These are phyloP conservation scores for Takifugu flavidus DNA, from an alignment of 2,113 vertebrate species.

Conservation along the genomic window DNA sequence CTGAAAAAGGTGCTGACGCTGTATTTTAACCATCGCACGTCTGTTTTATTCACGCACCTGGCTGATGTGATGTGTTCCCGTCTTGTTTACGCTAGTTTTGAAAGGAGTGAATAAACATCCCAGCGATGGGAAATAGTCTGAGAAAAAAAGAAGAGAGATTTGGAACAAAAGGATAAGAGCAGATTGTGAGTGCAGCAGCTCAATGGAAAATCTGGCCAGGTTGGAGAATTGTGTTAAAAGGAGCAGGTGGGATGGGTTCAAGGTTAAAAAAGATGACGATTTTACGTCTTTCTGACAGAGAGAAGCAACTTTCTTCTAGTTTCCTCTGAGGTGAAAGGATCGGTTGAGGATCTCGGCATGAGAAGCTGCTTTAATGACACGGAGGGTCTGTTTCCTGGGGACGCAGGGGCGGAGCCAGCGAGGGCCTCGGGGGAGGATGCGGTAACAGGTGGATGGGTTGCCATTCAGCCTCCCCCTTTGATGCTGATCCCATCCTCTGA, in stretches of 20 bases:
- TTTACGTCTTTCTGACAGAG: neutral
- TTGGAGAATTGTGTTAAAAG: conserved; percentile 18
- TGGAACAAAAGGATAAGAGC: conserved; percentile 22
- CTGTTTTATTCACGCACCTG: too few relatives aligned
- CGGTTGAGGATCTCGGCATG: conserved; percentile 18
- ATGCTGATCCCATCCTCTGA: conserved; percentile 69
- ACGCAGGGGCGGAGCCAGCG: conserved; percentile 35
- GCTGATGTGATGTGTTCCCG: neutral
- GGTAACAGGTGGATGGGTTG: conserved; percentile 67
- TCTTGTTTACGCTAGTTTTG: conserved; percentile 1
- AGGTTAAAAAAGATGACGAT: neutral
- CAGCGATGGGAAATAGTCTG: conserved; percentile 6
- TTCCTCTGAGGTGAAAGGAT: conserved; percentile 16
- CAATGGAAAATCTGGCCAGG: conserved; percentile 42
- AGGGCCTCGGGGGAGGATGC: conserved; percentile 59
- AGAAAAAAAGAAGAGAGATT: neutral
- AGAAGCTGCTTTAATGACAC: conserved; percentile 23
- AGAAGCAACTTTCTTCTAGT: conserved; percentile 16
- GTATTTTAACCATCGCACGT: too few relatives aligned
- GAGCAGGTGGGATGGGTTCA: conserved; percentile 8
- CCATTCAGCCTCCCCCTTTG: conserved; percentile 63
- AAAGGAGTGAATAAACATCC: conserved; percentile 14
- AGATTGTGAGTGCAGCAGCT: conserved; percentile 30
- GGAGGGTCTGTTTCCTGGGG: conserved; percentile 53
- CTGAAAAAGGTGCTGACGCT: too few relatives aligned